Percentiles rank a stretch among this genome's conserved stretches.
Evolutionary conservation across 1,140 invertebrate genomes (phyloP).

Genomic region (Bombus sibiricus): DNA sequence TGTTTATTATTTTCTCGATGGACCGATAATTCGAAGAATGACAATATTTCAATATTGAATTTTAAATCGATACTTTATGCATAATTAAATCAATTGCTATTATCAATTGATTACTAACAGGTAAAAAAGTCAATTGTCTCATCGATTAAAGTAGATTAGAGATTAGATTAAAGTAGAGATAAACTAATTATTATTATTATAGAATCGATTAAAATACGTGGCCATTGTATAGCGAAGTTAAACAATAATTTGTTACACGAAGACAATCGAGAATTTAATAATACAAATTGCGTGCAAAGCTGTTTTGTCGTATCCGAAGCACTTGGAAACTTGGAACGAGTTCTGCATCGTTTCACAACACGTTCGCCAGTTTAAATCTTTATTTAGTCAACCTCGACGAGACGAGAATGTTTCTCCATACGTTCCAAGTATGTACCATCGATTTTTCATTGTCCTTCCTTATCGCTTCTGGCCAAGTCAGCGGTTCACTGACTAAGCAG

Average conservation of each 20-base stretch:
- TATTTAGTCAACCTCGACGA: slow-evolving; percentile 6
- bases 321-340: background rate
- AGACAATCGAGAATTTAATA: background rate
- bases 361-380: background rate
- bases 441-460: background rate
- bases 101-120: too few species aligned
- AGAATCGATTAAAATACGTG: too few species aligned
- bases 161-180: too few species aligned
- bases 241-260: background rate
- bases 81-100: too few species aligned
- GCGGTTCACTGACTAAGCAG: background rate
- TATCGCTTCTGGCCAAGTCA: background rate
- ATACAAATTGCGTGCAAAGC: background rate
- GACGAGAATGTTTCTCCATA: background rate
- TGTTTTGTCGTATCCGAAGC: background rate
- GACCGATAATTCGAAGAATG: too few species aligned
- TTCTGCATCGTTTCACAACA: background rate
- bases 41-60: too few species aligned
- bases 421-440: background rate
- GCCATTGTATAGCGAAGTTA: too few species aligned
- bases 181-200: too few species aligned
- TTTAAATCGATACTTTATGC: too few species aligned
- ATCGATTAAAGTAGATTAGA: too few species aligned
- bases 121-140: too few species aligned
- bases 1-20: too few species aligned